Evolutionary conservation across 2,888 invertebrate species (phyloP).

Genomic region (Tanaodytes sp.): DNA sequence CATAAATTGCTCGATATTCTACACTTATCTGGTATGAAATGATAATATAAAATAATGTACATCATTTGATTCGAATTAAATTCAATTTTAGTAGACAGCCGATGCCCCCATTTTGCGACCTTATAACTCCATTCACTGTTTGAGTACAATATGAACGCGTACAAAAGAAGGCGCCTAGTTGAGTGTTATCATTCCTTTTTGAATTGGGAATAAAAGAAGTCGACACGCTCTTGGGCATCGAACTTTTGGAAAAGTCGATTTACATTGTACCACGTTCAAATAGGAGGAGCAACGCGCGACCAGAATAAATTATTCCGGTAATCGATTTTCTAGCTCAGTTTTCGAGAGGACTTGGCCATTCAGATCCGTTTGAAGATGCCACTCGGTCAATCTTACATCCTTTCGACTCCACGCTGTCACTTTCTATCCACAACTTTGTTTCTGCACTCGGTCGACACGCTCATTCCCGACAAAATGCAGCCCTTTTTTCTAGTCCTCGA

Average conservation of each 20-base stretch:
- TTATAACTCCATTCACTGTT: too few relatives aligned
- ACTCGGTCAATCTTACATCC: conserved; percentile 34
- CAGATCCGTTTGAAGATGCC: conserved; percentile 34
- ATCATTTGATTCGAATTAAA: too few relatives aligned
- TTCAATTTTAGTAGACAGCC: too few relatives aligned
- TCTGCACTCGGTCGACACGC: conserved; percentile 33
- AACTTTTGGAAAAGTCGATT: conserved; percentile 38
- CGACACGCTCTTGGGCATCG: conserved; percentile 14
- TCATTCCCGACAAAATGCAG: conserved; percentile 12
- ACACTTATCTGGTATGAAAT: too few relatives aligned
- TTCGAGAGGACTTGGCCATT: conserved; percentile 31
- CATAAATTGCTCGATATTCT: too few relatives aligned
- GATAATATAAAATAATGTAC: too few relatives aligned
- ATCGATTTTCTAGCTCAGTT: conserved; percentile 53
- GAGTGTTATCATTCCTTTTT: too few relatives aligned
- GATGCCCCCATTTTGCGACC: too few relatives aligned
- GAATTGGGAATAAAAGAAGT: neutral
- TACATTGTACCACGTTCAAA: conserved; percentile 22
- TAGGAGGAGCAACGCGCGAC: conserved; percentile 31
- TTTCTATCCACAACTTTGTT: conserved; percentile 37
- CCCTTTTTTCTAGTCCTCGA: conserved; percentile 26
- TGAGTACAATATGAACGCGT: too few relatives aligned
- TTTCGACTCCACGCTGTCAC: conserved; percentile 16
- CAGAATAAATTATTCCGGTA: conserved; percentile 49
- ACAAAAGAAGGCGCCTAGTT: too few relatives aligned